Conservation (phyloP, 1,140 invertebrate species). For the Propsilocerus akamusi region DNA sequence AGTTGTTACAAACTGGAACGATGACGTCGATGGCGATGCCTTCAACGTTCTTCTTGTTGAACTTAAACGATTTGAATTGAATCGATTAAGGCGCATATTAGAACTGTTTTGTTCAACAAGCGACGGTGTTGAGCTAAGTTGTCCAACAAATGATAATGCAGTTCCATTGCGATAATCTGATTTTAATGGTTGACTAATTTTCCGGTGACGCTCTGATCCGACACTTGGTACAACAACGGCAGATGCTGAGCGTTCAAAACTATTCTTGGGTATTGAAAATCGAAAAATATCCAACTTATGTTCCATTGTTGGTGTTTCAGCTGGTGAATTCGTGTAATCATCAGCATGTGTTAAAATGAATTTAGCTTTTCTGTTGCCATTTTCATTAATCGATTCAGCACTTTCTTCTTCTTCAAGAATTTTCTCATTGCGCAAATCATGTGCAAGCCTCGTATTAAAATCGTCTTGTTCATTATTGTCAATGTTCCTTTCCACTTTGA, state of each 20-base stretch:
- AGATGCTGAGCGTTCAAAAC: constrained; percentile 30
- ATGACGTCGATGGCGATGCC: constrained; percentile 49
- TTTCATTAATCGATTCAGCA: not conserved
- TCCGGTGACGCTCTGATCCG: too few relatives aligned
- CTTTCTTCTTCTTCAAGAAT: constrained; percentile 16
- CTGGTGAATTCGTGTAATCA: not conserved
- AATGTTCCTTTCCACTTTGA: constrained; percentile 15
- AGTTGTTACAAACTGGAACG: constrained; percentile 64
- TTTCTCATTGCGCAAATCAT: not conserved
- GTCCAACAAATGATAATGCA: constrained; percentile 26
- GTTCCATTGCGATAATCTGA: constrained; percentile 21
- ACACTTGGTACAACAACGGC: constrained; percentile 26
- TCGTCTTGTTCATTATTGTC: constrained; percentile 32
- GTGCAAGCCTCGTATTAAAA: not conserved
- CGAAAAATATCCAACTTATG: not conserved
- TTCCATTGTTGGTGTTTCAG: not conserved
- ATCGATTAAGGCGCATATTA: constrained; percentile 9
- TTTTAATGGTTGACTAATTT: constrained; percentile 29
- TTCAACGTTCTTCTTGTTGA: constrained; percentile 27
- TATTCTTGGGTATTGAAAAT: constrained; percentile 13
- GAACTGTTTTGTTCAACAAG: constrained; percentile 26
- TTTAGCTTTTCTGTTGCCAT: not conserved
- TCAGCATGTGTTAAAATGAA: constrained; percentile 7
- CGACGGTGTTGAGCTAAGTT: constrained; percentile 35
- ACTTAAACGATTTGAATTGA: constrained; percentile 16